Conservation (phyloP, 2,113 vertebrate species). For the Ailuropoda melanoleuca region DNA sequence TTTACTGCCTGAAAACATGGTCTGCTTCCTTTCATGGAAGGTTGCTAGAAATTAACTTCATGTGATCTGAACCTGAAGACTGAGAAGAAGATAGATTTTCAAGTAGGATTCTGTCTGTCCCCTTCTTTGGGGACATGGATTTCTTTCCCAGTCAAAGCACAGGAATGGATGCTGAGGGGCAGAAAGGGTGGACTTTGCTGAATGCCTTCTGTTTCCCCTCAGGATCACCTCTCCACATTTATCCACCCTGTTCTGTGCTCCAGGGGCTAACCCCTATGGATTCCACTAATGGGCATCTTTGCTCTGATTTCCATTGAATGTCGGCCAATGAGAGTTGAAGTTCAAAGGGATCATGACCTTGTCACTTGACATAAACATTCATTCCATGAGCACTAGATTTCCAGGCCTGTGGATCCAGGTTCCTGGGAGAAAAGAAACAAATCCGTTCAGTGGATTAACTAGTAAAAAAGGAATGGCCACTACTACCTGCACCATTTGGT, state of each 20-base stretch:
- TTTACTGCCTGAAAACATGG: neutral
- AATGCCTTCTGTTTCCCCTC: neutral
- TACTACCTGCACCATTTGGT: neutral
- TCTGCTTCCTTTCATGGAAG: neutral
- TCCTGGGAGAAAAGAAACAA: neutral
- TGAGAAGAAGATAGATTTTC: too few species aligned
- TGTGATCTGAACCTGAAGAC: too few species aligned
- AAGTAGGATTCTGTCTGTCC: too few species aligned
- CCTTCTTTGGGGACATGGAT: neutral
- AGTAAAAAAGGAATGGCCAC: neutral
- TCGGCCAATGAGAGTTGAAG: too few species aligned
- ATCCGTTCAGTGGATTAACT: neutral
- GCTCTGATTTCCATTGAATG: too few species aligned
- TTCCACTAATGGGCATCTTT: too few species aligned
- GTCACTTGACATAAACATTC: neutral
- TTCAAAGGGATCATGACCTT: too few species aligned
- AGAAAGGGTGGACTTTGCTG: neutral
- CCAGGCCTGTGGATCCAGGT: neutral
- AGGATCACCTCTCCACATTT: neutral
- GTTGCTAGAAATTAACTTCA: too few species aligned
- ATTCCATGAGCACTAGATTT: neutral
- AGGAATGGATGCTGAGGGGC: neutral
- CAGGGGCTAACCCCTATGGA: neutral
- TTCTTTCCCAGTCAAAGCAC: neutral
- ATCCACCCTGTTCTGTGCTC: neutral